Conservation (phyloP, 2,888 invertebrate species). For the Apodemia zela region DNA sequence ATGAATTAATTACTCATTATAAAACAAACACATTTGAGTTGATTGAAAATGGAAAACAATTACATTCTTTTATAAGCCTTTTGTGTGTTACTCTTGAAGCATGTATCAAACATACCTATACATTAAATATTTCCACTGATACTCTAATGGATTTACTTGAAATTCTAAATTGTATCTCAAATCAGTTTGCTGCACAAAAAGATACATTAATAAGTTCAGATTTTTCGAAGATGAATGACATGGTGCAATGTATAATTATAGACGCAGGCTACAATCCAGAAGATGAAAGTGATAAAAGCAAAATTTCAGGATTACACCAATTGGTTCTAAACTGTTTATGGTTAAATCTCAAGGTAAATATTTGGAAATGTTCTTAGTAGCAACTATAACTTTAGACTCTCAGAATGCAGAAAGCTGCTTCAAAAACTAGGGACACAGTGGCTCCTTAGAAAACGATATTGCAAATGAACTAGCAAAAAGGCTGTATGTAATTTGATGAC, state of each 20-base stretch:
- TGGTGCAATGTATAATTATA: slow-evolving; percentile 82
- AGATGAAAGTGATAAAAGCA: slow-evolving; percentile 54
- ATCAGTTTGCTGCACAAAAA: slow-evolving; percentile 62
- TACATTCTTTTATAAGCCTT: slow-evolving; percentile 70
- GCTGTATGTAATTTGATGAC: no score
- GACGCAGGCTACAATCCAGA: slow-evolving; percentile 49
- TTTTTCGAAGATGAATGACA: slow-evolving; percentile 88
- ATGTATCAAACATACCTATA: slow-evolving; percentile 42
- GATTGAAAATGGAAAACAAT: slow-evolving; percentile 71
- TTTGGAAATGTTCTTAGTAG: slow-evolving; percentile 9
- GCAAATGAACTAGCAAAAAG: no score
- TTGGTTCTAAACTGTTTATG: slow-evolving; percentile 87
- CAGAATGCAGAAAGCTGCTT: no score
- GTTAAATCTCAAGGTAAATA: slow-evolving; percentile 86
- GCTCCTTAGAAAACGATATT: no score
- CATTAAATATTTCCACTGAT: slow-evolving; percentile 39
- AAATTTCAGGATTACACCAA: slow-evolving; percentile 82
- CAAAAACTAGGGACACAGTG: no score
- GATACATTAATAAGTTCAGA: slow-evolving; percentile 76
- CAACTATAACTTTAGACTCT: no score
- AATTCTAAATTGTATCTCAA: slow-evolving; percentile 52
- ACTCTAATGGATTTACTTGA: slow-evolving; percentile 42
- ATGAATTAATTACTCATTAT: slow-evolving; percentile 47
- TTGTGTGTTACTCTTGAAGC: slow-evolving; percentile 52
- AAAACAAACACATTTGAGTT: slow-evolving; percentile 62